Conservation (phyloP, 2,113 vertebrate genomes). For the Alaudala cheleensis region DNA sequence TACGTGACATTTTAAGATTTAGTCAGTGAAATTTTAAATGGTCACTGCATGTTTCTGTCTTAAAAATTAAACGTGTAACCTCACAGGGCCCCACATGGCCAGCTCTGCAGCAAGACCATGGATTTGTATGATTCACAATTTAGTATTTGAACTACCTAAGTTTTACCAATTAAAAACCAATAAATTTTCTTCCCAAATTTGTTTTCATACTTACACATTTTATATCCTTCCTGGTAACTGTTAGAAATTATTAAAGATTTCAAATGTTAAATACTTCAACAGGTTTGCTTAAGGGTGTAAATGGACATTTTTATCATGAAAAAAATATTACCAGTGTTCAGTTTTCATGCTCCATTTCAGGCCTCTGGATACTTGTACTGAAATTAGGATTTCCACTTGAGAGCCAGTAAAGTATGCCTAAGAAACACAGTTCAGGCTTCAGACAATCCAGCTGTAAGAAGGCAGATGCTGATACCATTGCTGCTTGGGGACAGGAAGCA, state of each 20-base stretch:
- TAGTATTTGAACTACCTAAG: not conserved
- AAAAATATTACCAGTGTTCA: not conserved
- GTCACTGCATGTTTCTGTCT: not conserved
- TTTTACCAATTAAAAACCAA: not conserved
- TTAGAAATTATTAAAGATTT: not conserved
- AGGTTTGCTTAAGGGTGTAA: slow-evolving; percentile 42
- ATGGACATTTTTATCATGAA: slow-evolving; percentile 38
- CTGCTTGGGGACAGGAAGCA: fast-evolving
- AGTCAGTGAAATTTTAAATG: not conserved
- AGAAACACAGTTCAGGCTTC: not conserved
- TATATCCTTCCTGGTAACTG: not conserved
- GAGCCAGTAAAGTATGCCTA: slow-evolving; percentile 10
- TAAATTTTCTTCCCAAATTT: not conserved
- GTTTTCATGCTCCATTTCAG: slow-evolving; percentile 33
- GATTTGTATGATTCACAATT: not conserved
- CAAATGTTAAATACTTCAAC: slow-evolving; percentile 1
- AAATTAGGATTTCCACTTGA: slow-evolving; percentile 59
- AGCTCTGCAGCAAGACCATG: not conserved
- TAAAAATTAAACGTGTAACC: not conserved
- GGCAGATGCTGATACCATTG: not conserved
- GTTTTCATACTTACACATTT: not conserved
- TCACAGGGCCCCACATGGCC: not conserved
- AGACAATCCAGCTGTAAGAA: not conserved
- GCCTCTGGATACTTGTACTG: slow-evolving; percentile 14
- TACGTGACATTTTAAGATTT: not conserved